Percentiles rank a stretch among this genome's conserved stretches.
These are phyloP conservation scores for Bovichtus diacanthus DNA, from an alignment of 2,797 vertebrate genomes.

Conservation along the genomic window DNA sequence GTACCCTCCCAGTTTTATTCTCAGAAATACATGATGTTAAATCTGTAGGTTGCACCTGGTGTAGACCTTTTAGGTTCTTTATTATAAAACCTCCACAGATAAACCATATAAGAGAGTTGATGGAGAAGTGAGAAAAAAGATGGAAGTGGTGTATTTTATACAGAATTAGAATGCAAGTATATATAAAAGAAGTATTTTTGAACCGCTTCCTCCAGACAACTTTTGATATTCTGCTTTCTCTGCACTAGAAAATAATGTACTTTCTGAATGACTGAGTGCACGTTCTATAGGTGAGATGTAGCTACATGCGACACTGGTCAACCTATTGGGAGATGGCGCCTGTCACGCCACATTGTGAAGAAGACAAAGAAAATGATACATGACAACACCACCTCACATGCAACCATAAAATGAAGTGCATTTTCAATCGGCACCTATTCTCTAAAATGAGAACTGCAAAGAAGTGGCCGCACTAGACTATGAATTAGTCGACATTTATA, in stretches of 20 bases:
- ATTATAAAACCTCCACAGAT: background rate
- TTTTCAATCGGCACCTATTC: constrained; percentile 12
- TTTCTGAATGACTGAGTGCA: constrained; percentile 9
- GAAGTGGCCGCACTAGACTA: background rate
- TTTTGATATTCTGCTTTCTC: too few species aligned
- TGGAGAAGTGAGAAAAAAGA: constrained; percentile 2
- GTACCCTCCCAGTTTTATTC: constrained; percentile 2
- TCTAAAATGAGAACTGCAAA: background rate
- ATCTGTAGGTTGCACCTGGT: constrained; percentile 24
- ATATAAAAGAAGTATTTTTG: too few species aligned
- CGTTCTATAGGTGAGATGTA: constrained; percentile 5
- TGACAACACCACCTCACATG: background rate
- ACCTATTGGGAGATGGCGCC: background rate
- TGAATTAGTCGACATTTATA: background rate
- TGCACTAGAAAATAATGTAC: background rate
- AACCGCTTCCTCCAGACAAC: too few species aligned
- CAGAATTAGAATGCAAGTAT: background rate
- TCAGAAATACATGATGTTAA: constrained; percentile 1
- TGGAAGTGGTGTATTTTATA: background rate
- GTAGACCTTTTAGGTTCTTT: background rate
- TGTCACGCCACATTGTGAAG: background rate
- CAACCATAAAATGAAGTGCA: background rate
- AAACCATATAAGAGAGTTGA: background rate
- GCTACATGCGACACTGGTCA: constrained; percentile 19
- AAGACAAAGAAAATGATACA: background rate